Base-by-base conservation (phyloP, 1,140 invertebrate species). In the Cephus cinctus region DNA sequence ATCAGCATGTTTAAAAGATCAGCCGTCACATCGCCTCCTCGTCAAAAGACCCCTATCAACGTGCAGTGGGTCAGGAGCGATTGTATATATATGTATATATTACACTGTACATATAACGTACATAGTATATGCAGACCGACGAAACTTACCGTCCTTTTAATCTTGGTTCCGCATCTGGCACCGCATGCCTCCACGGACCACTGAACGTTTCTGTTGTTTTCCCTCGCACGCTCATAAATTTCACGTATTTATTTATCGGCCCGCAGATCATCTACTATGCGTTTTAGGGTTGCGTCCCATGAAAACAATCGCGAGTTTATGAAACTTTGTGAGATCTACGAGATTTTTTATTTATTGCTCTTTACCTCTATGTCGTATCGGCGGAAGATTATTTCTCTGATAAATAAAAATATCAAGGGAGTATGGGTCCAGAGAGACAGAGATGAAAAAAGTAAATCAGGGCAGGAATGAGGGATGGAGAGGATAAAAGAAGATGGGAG, bases 141-240 rank as follows among this genome's bases (percentile, higher is more conserved):
- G 19, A 36, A 12, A 12, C 34, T 18, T 36, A 36, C 49, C 51
- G 45, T 51, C 42, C 22, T 19, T 50, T 55, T 61, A 61, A 62
- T 62, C 59, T 62, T 43, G 36, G 31, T 14, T 22, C 44, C 52
- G 61, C 61, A 58, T 62, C 61, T 49, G 50, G 54, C 46, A 41
- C 44, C 38, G 54, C 36, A 15, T 43, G 47, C 45, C 50, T 47
- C 41, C 50, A 60, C 38, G 43, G 19, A n/a, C 31, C 27, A 8
- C 11, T 31, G 14, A 59, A 45, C 46, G 43, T 61, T 62, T 55
- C 59, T 52, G 12, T 44, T 40, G 41, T 62, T 61, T 58, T 45
- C 59, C 46, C 42, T 9, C 34, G 27, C 55, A 60, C 18, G 42
- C 43, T 61, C 58, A 55, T 61, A 62, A 61, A 62, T 62, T 57